Conservation (phyloP, 2,113 vertebrate genomes). For the Melanerpes formicivorus region DNA sequence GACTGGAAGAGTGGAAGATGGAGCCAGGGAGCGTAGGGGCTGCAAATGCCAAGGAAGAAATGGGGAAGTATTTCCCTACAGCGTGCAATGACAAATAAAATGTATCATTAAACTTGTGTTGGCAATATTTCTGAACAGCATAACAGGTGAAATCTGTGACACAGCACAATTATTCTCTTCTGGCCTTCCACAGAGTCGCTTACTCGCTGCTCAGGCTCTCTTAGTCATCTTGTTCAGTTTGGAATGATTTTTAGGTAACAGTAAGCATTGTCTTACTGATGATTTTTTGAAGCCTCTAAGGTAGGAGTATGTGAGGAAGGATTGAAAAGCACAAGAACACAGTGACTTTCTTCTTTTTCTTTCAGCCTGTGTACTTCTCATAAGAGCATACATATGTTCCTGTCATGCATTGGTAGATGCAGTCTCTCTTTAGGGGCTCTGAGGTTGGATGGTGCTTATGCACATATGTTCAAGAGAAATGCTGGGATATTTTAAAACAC, state of each 20-base stretch:
- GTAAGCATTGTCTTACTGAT: background rate
- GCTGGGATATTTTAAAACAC: background rate
- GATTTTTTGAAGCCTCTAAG: constrained; percentile 16
- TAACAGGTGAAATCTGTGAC: background rate
- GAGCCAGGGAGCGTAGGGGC: background rate
- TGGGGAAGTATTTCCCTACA: background rate
- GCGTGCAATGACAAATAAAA: background rate
- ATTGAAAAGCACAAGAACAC: constrained; percentile 19
- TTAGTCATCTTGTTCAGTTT: background rate
- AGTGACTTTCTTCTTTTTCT: background rate
- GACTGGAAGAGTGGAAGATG: background rate
- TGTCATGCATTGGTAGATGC: background rate
- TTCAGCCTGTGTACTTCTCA: background rate
- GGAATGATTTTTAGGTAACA: background rate
- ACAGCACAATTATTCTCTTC: background rate
- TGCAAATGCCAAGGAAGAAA: background rate
- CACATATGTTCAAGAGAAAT: background rate
- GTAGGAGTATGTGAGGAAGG: background rate
- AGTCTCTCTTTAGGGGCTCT: background rate
- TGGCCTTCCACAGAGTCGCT: background rate
- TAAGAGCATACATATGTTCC: background rate
- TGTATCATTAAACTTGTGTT: background rate
- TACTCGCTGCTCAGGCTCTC: background rate
- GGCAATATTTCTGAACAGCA: background rate
- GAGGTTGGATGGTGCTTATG: background rate